Base-by-base conservation (phyloP, 2,888 invertebrate species). In the Zhuqinia jingwanae region DNA sequence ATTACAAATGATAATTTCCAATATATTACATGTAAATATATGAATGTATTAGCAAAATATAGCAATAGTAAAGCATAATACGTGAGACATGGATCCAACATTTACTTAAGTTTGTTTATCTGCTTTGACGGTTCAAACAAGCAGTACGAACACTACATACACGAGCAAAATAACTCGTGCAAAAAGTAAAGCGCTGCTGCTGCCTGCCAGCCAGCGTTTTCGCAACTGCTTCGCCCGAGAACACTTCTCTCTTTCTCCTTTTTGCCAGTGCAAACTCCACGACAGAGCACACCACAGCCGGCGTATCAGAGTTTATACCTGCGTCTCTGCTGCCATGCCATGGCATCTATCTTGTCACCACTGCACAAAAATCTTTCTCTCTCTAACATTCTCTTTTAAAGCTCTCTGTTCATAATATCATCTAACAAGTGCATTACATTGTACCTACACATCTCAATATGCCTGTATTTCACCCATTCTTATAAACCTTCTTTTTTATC, bases 221-320 rank as follows among this genome's bases (percentile, higher is more conserved):
- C 53, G 75, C 75, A 75, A 75, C 75, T 75, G 75, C 75, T 75
- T 36, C 53, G 75, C 22, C 50, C 53, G 17, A n/a, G 30, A 36
- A 30, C 75, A 8, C 75, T 75, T 75, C 53, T 75, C 75, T 50
- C 3, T 53, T 50, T 75, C 53, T 73, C 50, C 70, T 47, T 58
- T 73, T 73, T 73, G 75, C 75, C 53, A 50, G 30, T 75, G 30
- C 53, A 13, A 25, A 17, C 10, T 27, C 13, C 47, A 75, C 75
- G 27, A 75, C 75, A 75, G 75, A 75, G 75, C 75, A 53, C 75
- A 75, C 30, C 60, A 65, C 80, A 65, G 81, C 81, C 73, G 81
- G 58, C 70, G 47, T 81, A 47, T 45, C 47, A 22, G 60, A 45
- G 13, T 82, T 73, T 27, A 50, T 36, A 82, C 82, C 73, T 60